Conservation (phyloP, 2,888 invertebrate species). For the Anarsia innoxiella region DNA sequence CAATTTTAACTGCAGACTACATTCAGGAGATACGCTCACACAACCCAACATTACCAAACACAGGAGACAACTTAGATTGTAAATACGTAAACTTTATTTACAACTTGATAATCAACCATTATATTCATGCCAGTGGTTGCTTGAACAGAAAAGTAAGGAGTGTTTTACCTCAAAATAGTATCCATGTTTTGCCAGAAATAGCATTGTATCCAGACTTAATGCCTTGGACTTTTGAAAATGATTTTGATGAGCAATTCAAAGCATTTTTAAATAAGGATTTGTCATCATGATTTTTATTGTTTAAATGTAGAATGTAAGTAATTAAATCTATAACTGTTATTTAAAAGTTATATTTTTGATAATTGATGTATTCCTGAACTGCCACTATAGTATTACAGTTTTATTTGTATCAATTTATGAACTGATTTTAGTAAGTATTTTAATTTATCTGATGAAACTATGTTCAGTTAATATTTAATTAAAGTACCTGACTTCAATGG, state of each 20-base stretch:
- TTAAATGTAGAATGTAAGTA: neutral
- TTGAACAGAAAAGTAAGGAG: slow-evolving; percentile 66
- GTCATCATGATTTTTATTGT: neutral
- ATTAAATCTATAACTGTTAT: no score
- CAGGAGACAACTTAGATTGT: slow-evolving; percentile 60
- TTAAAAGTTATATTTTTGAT: no score
- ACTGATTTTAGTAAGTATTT: no score
- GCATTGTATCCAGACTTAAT: slow-evolving; percentile 61
- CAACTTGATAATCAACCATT: slow-evolving; percentile 60
- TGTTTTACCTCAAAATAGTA: slow-evolving; percentile 55
- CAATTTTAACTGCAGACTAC: slow-evolving; percentile 71
- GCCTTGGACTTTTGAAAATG: slow-evolving; percentile 64
- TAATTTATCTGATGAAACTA: no score
- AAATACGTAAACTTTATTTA: slow-evolving; percentile 68
- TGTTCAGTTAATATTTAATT: no score
- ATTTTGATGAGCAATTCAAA: slow-evolving; percentile 63
- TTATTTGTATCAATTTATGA: no score
- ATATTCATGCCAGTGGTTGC: slow-evolving; percentile 63
- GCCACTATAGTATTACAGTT: no score
- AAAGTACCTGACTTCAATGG: neutral
- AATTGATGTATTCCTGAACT: no score
- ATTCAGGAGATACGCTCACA: slow-evolving; percentile 58
- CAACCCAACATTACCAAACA: slow-evolving; percentile 42
- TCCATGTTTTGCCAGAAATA: slow-evolving; percentile 43
- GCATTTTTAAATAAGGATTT: slow-evolving; percentile 38